Conservation (phyloP, 64 coral and sea anemone genomes). For the Actinia tenebrosa region DNA sequence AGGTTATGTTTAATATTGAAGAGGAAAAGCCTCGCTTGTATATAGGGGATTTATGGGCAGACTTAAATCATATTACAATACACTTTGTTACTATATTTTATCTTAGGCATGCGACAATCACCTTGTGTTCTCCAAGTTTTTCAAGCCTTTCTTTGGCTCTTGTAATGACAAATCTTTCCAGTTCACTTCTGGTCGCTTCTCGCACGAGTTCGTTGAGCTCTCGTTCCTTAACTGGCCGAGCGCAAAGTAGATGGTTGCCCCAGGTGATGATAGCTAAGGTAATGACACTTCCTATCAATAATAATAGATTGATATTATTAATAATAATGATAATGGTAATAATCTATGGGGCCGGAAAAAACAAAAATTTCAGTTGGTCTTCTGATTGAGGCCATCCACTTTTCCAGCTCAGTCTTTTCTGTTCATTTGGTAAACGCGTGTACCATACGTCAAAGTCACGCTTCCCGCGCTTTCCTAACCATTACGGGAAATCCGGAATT, state of each 20-base stretch:
- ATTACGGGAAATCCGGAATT: too few species aligned
- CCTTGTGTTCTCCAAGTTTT: not conserved
- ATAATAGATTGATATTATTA: not conserved
- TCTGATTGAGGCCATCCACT: too few species aligned
- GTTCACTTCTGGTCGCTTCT: slow-evolving; percentile 1
- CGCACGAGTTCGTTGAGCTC: slow-evolving; percentile 25
- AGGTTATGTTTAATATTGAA: not conserved
- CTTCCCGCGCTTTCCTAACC: too few species aligned
- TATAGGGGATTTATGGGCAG: not conserved
- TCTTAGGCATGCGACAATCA: not conserved
- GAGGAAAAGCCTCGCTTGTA: not conserved
- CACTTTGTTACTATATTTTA: not conserved
- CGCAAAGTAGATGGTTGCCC: slow-evolving; percentile 14
- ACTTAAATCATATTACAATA: not conserved
- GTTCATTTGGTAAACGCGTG: too few species aligned
- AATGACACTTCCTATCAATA: not conserved
- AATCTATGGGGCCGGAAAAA: too few species aligned
- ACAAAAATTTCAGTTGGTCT: too few species aligned
- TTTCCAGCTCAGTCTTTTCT: too few species aligned
- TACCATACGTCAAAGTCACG: too few species aligned
- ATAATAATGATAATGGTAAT: not conserved
- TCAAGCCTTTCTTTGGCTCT: not conserved
- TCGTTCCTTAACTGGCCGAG: not conserved
- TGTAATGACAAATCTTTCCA: not conserved
- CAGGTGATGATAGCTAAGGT: slow-evolving; percentile 10